Conservation (phyloP, 2,797 vertebrate genomes). For the Danionella dracula region DNA sequence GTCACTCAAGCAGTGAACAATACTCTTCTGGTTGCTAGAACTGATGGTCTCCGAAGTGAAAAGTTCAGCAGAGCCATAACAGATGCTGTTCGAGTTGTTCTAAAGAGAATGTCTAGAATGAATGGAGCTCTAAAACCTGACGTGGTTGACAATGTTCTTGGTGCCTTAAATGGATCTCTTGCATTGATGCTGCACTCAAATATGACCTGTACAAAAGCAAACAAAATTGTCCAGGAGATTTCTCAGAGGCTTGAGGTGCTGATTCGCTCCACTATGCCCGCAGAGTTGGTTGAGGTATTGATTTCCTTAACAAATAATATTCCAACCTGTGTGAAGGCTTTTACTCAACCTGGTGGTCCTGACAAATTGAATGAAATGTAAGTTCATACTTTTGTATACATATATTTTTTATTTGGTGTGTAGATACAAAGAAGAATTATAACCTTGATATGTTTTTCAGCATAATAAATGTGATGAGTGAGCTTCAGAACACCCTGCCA, state of each 20-base stretch:
- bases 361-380: constrained; percentile 62
- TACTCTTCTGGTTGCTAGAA: constrained; percentile 48
- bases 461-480: constrained; percentile 57
- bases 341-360: constrained; percentile 37
- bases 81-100: constrained; percentile 35
- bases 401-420: background rate
- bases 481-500: constrained; percentile 49
- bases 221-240: constrained; percentile 50
- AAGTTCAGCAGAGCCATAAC: constrained; percentile 50
- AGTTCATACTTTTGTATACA: constrained; percentile 42
- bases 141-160: constrained; percentile 47
- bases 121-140: constrained; percentile 4
- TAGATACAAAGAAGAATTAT: background rate
- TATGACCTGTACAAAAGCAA: constrained; percentile 46
- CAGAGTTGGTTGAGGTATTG: constrained; percentile 42
- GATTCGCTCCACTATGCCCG: constrained; percentile 41
- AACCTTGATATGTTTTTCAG: constrained; percentile 49
- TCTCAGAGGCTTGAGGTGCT: constrained; percentile 44
- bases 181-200: constrained; percentile 49
- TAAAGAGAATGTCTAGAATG: constrained; percentile 35
- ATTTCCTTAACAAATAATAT: constrained; percentile 40
- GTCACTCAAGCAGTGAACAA: constrained; percentile 53
- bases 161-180: constrained; percentile 46
- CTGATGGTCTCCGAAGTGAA: constrained; percentile 55
- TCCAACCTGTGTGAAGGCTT: constrained; percentile 54